phyloP scores from a whole-genome alignment of 2,797 vertebrate species.

The Cynodonichthys magdalenae region DNA sequence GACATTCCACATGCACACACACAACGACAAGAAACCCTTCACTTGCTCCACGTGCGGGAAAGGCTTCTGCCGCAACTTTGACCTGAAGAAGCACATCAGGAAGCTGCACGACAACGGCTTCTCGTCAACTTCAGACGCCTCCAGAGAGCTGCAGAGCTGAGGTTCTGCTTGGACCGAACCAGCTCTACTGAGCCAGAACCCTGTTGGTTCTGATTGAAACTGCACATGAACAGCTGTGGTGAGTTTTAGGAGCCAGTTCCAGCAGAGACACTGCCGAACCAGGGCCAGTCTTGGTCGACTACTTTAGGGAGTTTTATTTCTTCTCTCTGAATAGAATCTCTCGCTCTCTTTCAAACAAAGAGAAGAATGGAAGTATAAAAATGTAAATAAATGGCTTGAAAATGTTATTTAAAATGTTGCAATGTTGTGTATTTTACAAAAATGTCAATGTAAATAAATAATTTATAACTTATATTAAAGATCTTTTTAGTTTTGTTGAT shows the following conservation, averaged over 20 bases:
- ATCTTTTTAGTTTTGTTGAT: constrained; percentile 69
- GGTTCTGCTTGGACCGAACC: background rate
- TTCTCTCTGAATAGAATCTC: background rate
- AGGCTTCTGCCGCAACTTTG: constrained; percentile 97
- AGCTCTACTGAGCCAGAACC: too few species aligned
- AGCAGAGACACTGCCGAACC: constrained; percentile 5
- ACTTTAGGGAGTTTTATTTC: constrained; percentile 1
- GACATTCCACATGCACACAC: constrained; percentile 99
- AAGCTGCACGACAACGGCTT: constrained; percentile 12
- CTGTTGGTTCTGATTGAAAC: background rate
- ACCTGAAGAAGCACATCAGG: constrained; percentile 90
- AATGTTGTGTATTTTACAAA: constrained; percentile 65
- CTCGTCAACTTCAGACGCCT: constrained; percentile 40
- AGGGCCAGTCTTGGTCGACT: constrained; percentile 1
- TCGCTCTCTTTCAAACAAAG: background rate
- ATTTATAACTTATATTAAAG: constrained; percentile 75
- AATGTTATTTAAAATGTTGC: constrained; percentile 79
- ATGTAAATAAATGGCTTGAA: constrained; percentile 76
- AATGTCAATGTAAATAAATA: constrained; percentile 68
- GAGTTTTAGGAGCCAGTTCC: constrained; percentile 6
- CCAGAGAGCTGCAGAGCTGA: constrained; percentile 65
- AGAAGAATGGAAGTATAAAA: constrained; percentile 21
- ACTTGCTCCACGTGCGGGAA: constrained; percentile 94
- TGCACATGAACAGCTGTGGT: constrained; percentile 7
- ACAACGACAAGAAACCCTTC: constrained; percentile 98